Evolutionary conservation across 2,113 vertebrate genomes (phyloP).

Genomic region (Smithornis capensis): DNA sequence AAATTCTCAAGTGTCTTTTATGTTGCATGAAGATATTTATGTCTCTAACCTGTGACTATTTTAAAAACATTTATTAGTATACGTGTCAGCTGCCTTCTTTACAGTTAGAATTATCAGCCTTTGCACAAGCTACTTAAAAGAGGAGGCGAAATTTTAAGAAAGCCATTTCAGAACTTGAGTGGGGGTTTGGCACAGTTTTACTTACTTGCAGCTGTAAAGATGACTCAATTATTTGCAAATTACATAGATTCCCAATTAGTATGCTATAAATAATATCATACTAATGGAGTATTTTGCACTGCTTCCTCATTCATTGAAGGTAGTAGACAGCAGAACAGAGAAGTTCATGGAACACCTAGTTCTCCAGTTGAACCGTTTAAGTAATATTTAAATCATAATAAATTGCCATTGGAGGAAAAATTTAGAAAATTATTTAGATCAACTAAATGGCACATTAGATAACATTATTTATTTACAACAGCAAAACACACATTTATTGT

Average conservation of each 20-base stretch:
- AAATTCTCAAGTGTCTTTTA: not conserved
- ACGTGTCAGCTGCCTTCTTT: not conserved
- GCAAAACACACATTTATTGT: not conserved
- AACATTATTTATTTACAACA: not conserved
- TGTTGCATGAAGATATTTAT: not conserved
- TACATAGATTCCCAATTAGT: not conserved
- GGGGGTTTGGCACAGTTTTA: not conserved
- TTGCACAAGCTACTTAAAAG: not conserved
- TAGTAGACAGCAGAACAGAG: not conserved
- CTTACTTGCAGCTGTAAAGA: conserved; percentile 28
- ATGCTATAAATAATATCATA: not conserved
- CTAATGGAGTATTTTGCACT: not conserved
- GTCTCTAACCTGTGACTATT: not conserved
- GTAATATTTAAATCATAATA: not conserved
- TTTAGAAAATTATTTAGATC: not conserved
- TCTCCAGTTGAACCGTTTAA: not conserved
- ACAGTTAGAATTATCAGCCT: not conserved
- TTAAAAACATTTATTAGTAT: not conserved
- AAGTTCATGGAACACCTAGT: not conserved
- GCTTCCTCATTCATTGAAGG: not conserved
- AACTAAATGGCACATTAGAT: not conserved
- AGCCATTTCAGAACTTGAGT: not conserved
- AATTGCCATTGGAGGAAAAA: not conserved
- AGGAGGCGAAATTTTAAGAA: not conserved
- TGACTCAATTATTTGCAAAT: conserved; percentile 9